Percentiles rank a stretch among this genome's conserved stretches.
phyloP scores from a whole-genome alignment of 2,113 vertebrate species.

The Callionymus lyra region DNA sequence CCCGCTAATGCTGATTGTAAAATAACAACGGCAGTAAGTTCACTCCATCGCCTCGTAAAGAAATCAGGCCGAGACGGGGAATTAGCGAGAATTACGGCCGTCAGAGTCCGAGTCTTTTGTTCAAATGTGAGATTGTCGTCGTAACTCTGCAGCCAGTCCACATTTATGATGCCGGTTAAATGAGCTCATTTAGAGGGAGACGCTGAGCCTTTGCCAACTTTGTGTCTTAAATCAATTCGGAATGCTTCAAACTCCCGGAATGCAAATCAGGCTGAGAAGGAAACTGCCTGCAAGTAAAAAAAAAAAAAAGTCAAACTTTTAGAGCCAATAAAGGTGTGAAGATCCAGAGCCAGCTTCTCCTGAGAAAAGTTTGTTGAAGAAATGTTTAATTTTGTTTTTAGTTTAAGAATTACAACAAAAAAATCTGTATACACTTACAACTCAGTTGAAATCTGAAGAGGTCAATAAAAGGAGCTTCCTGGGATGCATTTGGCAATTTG shows the following conservation, averaged over 20 bases:
- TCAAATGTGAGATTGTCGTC: conserved; percentile 15
- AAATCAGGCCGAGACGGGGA: conserved; percentile 1
- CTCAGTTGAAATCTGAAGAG: no score
- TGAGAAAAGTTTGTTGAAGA: no score
- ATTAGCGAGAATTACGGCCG: conserved; percentile 4
- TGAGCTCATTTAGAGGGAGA: conserved; percentile 17
- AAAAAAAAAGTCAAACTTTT: no score
- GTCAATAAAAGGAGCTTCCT: no score
- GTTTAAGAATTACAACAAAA: no score
- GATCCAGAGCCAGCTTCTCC: no score
- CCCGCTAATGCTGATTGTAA: background rate
- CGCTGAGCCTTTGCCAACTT: conserved; percentile 15
- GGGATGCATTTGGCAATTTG: no score
- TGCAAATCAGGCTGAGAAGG: conserved; percentile 11
- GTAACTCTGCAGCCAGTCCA: conserved; percentile 14
- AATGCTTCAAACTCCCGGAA: background rate
- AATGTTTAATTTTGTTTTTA: no score
- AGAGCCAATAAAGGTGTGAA: no score
- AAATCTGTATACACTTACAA: no score
- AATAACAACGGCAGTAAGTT: background rate
- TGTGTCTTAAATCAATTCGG: conserved; percentile 9
- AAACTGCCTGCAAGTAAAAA: conserved; percentile 1
- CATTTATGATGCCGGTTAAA: conserved; percentile 20
- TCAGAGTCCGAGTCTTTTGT: background rate
- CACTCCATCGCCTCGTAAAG: background rate